A percentile compares a stretch with the other conserved stretches of the same genome.
Evolutionary conservation across 2,888 invertebrate genomes (phyloP).

Genomic region (Drosophila niveifrons): DNA sequence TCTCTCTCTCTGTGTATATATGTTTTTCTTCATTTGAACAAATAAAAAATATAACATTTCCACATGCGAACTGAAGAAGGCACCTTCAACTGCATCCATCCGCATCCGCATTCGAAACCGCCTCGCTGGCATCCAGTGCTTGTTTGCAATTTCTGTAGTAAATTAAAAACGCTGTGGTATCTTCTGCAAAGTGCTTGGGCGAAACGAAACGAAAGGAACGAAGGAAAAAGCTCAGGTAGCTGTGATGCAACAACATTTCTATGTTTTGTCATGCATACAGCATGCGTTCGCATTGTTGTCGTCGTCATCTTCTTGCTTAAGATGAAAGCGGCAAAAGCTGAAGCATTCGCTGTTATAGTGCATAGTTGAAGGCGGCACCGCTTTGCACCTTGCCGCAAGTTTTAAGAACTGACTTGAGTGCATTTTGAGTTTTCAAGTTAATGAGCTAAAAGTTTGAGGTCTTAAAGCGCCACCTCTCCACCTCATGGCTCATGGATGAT

Average conservation of each 20-base stretch:
- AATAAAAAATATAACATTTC: constrained; percentile 50
- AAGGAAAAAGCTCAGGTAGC: constrained; percentile 43
- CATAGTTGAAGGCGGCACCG: constrained; percentile 19
- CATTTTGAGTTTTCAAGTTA: constrained; percentile 58
- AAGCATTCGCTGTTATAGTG: constrained; percentile 3
- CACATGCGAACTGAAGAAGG: constrained; percentile 37
- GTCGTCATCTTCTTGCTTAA: constrained; percentile 18
- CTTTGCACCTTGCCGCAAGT: constrained; percentile 12
- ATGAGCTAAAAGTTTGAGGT: constrained; percentile 61
- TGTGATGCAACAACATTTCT: constrained; percentile 20
- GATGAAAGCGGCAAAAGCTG: constrained; percentile 10
- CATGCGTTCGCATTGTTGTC: constrained; percentile 8
- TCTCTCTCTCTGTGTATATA: neutral
- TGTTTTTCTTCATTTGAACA: constrained; percentile 62
- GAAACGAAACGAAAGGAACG: constrained; percentile 19
- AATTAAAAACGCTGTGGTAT: constrained; percentile 76
- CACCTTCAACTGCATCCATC: neutral
- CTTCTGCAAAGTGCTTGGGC: constrained; percentile 58
- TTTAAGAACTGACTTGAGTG: constrained; percentile 54
- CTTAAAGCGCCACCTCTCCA: constrained; percentile 1
- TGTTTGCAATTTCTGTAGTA: constrained; percentile 74
- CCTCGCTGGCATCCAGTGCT: constrained; percentile 23
- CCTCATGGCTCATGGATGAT: neutral
- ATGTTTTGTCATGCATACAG: constrained; percentile 55
- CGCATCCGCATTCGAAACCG: too few species aligned